A percentile compares a stretch with the other conserved stretches of the same genome.
Conservation (phyloP, 2,888 invertebrate genomes). For the Xanthia togata region DNA sequence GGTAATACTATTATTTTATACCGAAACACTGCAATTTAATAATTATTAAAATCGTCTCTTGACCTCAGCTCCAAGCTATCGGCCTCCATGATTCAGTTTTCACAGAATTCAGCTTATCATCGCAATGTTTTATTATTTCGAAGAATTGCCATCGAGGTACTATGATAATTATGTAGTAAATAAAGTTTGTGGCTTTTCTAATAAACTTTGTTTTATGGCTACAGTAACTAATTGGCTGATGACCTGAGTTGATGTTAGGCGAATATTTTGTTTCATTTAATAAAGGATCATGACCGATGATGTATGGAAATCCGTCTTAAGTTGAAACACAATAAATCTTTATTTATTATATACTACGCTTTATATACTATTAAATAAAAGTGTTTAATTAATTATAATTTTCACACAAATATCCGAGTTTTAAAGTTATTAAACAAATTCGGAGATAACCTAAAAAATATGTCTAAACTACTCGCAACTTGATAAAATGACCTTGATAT, state of each 20-base stretch:
- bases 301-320: too few species aligned
- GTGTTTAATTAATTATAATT: too few species aligned
- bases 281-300: too few species aligned
- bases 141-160: slow-evolving; percentile 59
- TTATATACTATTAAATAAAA: too few species aligned
- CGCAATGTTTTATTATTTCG: slow-evolving; percentile 66
- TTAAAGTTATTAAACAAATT: too few species aligned
- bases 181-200: slow-evolving; percentile 58
- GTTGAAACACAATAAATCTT: too few species aligned
- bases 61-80: slow-evolving; percentile 59
- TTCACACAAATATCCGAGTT: too few species aligned
- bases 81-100: slow-evolving; percentile 66
- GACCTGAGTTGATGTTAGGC: slow-evolving; percentile 3
- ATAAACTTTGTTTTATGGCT: slow-evolving; percentile 36
- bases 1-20: background rate
- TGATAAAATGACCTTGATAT: too few species aligned
- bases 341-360: too few species aligned
- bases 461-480: too few species aligned
- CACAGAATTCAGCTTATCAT: slow-evolving; percentile 66
- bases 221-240: slow-evolving; percentile 19
- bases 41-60: slow-evolving; percentile 34
- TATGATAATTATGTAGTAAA: slow-evolving; percentile 53
- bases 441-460: too few species aligned
- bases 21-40: slow-evolving; percentile 24
- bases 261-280: slow-evolving; percentile 4